phyloP scores from a whole-genome alignment of 1,140 invertebrate species.

The Drosophila virilis region DNA sequence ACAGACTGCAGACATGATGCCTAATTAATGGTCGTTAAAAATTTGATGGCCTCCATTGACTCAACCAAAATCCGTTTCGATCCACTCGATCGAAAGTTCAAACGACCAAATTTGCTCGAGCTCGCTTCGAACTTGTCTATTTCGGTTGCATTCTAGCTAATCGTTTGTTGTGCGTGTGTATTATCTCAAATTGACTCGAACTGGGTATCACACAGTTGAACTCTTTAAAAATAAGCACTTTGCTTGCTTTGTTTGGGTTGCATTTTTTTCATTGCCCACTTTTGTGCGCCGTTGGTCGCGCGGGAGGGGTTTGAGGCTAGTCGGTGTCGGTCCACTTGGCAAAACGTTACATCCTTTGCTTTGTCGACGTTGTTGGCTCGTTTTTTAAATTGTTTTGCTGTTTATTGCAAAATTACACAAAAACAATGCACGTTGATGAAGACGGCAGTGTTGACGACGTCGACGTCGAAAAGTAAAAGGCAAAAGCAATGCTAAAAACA shows the following conservation, averaged over 20 bases:
- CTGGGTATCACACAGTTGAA: background rate
- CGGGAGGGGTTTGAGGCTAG: constrained; percentile 23
- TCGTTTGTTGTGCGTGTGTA: too few species aligned
- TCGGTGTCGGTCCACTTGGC: constrained; percentile 75
- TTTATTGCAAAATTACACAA: constrained; percentile 83
- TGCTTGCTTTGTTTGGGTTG: constrained; percentile 22
- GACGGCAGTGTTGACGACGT: constrained; percentile 55
- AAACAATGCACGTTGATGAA: constrained; percentile 80
- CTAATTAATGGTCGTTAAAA: too few species aligned
- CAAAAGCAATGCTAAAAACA: constrained; percentile 61
- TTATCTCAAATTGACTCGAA: background rate
- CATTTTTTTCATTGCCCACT: constrained; percentile 67
- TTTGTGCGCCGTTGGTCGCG: constrained; percentile 20
- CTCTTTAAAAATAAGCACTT: background rate
- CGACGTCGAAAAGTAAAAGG: constrained; percentile 38
- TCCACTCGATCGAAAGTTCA: too few species aligned
- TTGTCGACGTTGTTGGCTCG: constrained; percentile 56
- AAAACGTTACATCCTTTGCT: constrained; percentile 80
- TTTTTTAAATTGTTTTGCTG: constrained; percentile 80
- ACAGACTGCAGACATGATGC: too few species aligned
- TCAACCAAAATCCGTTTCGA: too few species aligned
- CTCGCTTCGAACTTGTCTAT: too few species aligned
- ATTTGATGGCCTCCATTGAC: too few species aligned
- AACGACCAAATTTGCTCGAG: too few species aligned
- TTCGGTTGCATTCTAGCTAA: too few species aligned